Evolutionary conservation across 2,113 vertebrate genomes (phyloP).

Genomic region (Hippocampus guttulatus): DNA sequence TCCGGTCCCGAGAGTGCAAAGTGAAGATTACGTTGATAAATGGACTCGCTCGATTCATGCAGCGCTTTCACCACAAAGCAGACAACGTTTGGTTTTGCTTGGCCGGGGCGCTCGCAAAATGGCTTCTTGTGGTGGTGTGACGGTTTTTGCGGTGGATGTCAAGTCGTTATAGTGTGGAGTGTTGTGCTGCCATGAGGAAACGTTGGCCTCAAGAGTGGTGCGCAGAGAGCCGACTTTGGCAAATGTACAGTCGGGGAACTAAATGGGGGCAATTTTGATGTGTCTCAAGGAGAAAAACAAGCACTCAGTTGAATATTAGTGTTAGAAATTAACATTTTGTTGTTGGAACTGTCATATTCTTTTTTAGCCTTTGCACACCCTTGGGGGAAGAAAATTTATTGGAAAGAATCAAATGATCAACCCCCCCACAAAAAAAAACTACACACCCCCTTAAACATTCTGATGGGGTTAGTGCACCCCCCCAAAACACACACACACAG

Average conservation of each 20-base stretch:
- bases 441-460: no score
- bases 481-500: no score
- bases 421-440: no score
- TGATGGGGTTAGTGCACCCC: no score
- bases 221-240: constrained; percentile 5
- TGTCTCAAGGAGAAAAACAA: not conserved
- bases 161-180: not conserved
- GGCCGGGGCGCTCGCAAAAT: constrained; percentile 14
- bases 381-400: no score
- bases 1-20: not conserved
- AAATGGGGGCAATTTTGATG: not conserved
- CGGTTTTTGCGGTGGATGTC: constrained; percentile 7
- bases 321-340: not conserved
- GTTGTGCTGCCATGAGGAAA: not conserved
- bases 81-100: constrained; percentile 31
- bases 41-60: constrained; percentile 11
- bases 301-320: not conserved
- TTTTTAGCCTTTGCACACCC: no score
- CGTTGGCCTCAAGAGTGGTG: not conserved
- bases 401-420: not conserved
- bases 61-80: constrained; percentile 7
- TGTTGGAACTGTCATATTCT: no score
- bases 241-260: not conserved
- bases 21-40: not conserved
- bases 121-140: constrained; percentile 22